phyloP scores from a whole-genome alignment of 2,797 vertebrate species.

The Xiphophorus birchmanni region DNA sequence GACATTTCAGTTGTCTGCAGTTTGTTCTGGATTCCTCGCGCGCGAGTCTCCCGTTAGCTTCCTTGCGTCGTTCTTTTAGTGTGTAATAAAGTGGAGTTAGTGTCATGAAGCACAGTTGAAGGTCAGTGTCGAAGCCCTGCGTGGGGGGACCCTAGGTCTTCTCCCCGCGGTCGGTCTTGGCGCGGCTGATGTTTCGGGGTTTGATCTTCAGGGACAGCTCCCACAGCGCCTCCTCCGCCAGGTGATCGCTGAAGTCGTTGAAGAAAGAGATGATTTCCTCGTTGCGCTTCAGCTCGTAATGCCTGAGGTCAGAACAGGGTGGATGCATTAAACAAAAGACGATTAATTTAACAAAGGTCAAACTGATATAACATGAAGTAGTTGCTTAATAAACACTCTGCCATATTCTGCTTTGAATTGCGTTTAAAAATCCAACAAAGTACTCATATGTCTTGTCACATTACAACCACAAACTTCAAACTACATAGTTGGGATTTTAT shows the following conservation, averaged over 20 bases:
- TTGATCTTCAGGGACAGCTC: constrained; percentile 99
- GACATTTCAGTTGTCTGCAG: constrained; percentile 52
- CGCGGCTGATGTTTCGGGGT: constrained; percentile 90
- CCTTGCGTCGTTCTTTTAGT: constrained; percentile 57
- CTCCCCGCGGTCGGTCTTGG: constrained; percentile 95
- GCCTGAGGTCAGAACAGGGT: constrained; percentile 76
- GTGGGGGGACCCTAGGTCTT: constrained; percentile 85
- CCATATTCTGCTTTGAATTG: neutral
- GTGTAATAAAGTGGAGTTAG: constrained; percentile 81
- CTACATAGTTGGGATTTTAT: neutral
- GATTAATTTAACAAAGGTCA: constrained; percentile 12
- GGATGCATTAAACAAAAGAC: constrained; percentile 2
- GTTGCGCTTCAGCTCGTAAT: constrained; percentile 95
- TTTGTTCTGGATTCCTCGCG: constrained; percentile 57
- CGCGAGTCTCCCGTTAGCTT: constrained; percentile 61
- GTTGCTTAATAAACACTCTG: neutral
- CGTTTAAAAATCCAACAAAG: too few species aligned
- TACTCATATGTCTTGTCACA: neutral
- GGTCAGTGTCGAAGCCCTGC: constrained; percentile 63
- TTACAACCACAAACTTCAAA: neutral
- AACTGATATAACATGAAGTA: neutral
- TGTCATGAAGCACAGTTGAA: constrained; percentile 81
- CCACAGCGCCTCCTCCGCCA: constrained; percentile 98
- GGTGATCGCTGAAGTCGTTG: constrained; percentile 98
- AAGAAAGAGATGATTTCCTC: constrained; percentile 98